A percentile compares a stretch with the other conserved stretches of the same genome.
These are phyloP conservation scores for Penaeus vannamei DNA, from an alignment of 1,140 invertebrate species.

Conservation along the genomic window DNA sequence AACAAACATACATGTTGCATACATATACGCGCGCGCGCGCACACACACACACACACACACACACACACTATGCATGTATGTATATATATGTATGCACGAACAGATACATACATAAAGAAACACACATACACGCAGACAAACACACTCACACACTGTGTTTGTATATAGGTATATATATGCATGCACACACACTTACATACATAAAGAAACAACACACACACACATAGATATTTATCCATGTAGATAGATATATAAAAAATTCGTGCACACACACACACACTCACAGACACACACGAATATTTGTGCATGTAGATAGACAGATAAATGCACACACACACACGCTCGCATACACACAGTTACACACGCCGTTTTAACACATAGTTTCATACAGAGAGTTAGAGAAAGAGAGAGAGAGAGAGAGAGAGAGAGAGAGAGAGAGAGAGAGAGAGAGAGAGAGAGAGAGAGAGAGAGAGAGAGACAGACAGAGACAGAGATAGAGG, in stretches of 20 bases:
- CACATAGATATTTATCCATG: not conserved
- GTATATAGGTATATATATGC: conserved; percentile 1
- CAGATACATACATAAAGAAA: not conserved
- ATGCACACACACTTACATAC: not conserved
- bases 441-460: no score
- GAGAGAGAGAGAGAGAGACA: no score
- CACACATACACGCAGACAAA: not conserved
- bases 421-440: no score
- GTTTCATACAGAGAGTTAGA: no score
- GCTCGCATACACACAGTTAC: no score
- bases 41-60: no score
- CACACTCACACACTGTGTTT: not conserved
- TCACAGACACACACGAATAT: not conserved
- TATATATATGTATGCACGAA: not conserved
- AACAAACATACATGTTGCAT: no score
- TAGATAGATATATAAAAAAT: not conserved
- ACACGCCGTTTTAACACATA: no score
- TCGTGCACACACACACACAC: not conserved
- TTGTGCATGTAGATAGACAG: not conserved
- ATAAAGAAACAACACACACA: not conserved
- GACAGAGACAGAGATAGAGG: no score
- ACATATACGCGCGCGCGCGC: no score
- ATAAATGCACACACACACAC: not conserved
- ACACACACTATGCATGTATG: not conserved
- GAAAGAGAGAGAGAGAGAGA: no score